Evolutionary conservation across 2,797 vertebrate genomes (phyloP).

Genomic region (Poeciliopsis presidionis): DNA sequence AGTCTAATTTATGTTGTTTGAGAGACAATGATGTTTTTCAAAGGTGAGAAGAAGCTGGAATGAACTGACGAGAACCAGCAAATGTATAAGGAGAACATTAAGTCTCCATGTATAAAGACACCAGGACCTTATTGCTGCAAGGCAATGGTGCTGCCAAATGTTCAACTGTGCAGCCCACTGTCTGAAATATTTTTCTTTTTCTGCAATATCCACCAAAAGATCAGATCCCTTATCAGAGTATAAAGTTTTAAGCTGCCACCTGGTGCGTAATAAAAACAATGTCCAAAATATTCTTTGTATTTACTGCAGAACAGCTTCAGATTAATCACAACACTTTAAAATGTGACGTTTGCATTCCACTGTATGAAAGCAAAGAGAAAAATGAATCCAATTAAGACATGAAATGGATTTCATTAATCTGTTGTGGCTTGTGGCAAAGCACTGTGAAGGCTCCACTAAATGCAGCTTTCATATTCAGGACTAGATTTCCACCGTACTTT

Average conservation of each 20-base stretch:
- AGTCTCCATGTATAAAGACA: too few species aligned
- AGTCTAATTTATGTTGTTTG: neutral
- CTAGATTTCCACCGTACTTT: conserved; percentile 30
- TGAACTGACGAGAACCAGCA: too few species aligned
- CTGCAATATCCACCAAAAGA: neutral
- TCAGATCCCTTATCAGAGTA: neutral
- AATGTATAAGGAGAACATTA: too few species aligned
- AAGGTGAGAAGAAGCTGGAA: too few species aligned
- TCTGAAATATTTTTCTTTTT: neutral
- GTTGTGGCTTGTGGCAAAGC: conserved; percentile 58
- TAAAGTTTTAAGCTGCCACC: neutral
- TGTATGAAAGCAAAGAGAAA: conserved; percentile 45
- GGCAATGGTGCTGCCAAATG: too few species aligned
- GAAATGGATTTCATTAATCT: conserved; percentile 72
- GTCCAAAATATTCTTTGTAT: conserved; percentile 7
- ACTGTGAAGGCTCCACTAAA: conserved; percentile 67
- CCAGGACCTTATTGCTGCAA: too few species aligned
- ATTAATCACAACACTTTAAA: conserved; percentile 32
- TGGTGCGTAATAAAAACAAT: neutral
- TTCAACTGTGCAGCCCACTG: neutral
- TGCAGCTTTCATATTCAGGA: conserved; percentile 36
- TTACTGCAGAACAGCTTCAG: conserved; percentile 21
- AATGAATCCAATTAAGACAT: conserved; percentile 69
- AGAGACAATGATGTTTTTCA: too few species aligned
- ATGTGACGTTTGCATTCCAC: conserved; percentile 60